phyloP scores from a whole-genome alignment of 2,888 invertebrate species.

The Oscheius sp. region DNA sequence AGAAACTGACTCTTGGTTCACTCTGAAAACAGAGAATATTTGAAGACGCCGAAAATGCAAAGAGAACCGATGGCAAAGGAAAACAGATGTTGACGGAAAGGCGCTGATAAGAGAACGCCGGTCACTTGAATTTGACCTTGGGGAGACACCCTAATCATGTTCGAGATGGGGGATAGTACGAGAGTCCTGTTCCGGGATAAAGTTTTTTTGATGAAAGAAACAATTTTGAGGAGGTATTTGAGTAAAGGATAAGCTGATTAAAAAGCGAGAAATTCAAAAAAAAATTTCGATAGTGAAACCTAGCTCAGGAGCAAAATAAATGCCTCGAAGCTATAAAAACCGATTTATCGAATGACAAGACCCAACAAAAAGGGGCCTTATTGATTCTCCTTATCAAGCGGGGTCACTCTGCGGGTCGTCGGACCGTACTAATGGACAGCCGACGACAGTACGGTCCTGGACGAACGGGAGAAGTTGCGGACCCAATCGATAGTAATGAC shows the following conservation, averaged over 20 bases:
- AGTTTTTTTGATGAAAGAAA: neutral
- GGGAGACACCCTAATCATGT: neutral
- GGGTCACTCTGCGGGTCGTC: constrained; percentile 18
- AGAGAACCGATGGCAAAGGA: neutral
- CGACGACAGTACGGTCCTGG: neutral
- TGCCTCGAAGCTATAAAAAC: too few relatives aligned
- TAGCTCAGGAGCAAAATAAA: too few relatives aligned
- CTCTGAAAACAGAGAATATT: neutral
- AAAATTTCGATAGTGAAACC: too few relatives aligned
- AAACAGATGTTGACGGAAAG: constrained; percentile 5
- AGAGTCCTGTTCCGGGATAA: neutral
- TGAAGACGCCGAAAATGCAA: neutral
- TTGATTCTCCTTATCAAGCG: constrained; percentile 16
- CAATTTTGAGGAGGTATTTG: neutral
- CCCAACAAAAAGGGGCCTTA: neutral
- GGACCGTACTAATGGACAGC: constrained; percentile 20
- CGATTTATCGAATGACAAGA: constrained; percentile 5
- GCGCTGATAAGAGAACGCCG: constrained; percentile 2
- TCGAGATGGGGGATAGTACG: neutral
- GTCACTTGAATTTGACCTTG: too few relatives aligned
- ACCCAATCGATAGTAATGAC: constrained; percentile 26
- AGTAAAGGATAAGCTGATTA: neutral
- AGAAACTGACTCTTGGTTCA: neutral
- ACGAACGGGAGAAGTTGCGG: constrained; percentile 11
- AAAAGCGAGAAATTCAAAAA: constrained; percentile 4